Conservation (phyloP, 2,797 vertebrate genomes). For the Dermochelys coriacea region DNA sequence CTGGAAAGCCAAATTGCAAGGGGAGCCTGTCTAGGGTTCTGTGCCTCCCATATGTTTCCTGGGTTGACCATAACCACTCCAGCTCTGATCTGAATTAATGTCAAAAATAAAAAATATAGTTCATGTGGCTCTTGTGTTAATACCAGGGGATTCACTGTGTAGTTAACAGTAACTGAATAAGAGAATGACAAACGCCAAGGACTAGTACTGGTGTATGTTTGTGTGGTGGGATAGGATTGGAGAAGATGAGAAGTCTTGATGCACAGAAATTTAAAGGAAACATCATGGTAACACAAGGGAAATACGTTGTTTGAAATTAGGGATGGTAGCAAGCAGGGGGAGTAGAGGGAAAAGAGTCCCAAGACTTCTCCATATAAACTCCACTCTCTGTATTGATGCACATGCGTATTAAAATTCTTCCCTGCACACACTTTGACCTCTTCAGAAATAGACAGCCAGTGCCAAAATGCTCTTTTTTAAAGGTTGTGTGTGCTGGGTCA, state of each 20-base stretch:
- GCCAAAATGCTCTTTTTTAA: not conserved
- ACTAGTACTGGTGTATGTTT: not conserved
- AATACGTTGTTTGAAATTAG: constrained; percentile 9
- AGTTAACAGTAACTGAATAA: not conserved
- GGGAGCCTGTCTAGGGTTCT: not conserved
- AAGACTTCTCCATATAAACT: not conserved
- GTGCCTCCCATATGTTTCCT: constrained; percentile 50
- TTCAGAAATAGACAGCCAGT: not conserved
- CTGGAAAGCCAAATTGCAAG: constrained; percentile 6
- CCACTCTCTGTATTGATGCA: not conserved
- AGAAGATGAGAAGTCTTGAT: not conserved
- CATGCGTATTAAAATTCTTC: not conserved
- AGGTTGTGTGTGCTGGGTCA: not conserved
- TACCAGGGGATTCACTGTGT: not conserved
- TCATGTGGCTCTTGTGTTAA: not conserved
- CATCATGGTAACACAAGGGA: not conserved
- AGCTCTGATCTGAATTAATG: constrained; percentile 41
- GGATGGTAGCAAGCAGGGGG: not conserved
- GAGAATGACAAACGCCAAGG: not conserved
- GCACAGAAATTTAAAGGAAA: constrained; percentile 27
- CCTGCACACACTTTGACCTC: not conserved
- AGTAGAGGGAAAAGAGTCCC: not conserved
- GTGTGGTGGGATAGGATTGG: not conserved
- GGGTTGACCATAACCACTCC: constrained; percentile 20
- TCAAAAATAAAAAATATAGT: constrained; percentile 50